phyloP scores from a whole-genome alignment of 2,797 vertebrate genomes.

The Percopsis omiscomaycus region DNA sequence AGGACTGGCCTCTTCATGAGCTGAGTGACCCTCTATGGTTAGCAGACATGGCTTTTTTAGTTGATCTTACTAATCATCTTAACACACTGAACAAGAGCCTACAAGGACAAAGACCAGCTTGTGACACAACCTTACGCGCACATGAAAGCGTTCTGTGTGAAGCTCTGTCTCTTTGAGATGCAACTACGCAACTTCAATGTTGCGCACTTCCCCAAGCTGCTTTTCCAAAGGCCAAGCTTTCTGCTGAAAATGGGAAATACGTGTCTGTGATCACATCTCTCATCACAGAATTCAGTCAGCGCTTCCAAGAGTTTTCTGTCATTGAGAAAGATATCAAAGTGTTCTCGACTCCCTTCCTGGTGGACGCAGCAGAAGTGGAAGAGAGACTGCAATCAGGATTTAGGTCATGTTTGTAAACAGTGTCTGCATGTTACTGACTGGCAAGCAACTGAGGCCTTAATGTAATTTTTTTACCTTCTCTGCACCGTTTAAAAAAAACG shows the following conservation, averaged over 20 bases:
- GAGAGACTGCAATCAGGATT: not conserved
- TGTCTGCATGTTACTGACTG: no score
- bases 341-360: not conserved
- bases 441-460: no score
- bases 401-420: no score
- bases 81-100: conserved; percentile 15
- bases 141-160: conserved; percentile 18
- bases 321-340: not conserved
- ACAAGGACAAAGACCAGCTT: conserved; percentile 29
- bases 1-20: conserved; percentile 21
- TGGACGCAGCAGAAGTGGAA: not conserved
- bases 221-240: conserved; percentile 16
- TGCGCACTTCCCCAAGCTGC: conserved; percentile 12
- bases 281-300: not conserved
- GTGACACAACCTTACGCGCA: conserved; percentile 17
- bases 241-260: conserved; percentile 30
- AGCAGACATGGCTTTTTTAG: conserved; percentile 26
- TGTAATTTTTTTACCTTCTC: no score
- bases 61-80: conserved; percentile 23
- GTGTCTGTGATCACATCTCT: not conserved
- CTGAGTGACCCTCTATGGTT: conserved; percentile 30
- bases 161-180: conserved; percentile 17
- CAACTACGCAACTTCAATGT: conserved; percentile 19
- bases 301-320: not conserved
- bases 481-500: no score